Conservation (phyloP, 30 jellyfish, hydroid and myxozoan genomes). For the Clytia hemisphaerica region DNA sequence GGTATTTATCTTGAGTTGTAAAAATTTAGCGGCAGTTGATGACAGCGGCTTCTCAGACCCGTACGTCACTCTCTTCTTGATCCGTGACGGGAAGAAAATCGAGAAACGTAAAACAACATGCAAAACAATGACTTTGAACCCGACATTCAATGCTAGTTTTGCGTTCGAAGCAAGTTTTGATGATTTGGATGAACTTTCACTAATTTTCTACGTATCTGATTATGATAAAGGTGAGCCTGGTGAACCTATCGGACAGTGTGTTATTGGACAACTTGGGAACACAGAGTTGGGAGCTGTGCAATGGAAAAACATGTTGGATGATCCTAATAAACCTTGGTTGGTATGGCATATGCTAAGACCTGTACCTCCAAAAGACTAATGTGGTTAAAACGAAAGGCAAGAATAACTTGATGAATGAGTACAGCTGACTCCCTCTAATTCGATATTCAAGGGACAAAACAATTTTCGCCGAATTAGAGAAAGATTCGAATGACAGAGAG, state of each 20-base stretch:
- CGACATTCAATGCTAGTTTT: conserved; percentile 57
- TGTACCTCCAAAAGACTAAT: no score
- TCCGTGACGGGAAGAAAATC: conserved; percentile 66
- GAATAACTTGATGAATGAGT: no score
- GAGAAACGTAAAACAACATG: conserved; percentile 58
- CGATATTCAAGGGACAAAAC: no score
- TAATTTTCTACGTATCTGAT: conserved; percentile 50
- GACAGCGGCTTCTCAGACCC: conserved; percentile 72
- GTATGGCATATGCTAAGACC: conserved; percentile 69
- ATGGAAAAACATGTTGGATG: conserved; percentile 65
- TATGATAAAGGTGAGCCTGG: conserved; percentile 79
- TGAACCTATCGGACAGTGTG: conserved; percentile 67
- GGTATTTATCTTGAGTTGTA: conserved; percentile 56
- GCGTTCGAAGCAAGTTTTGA: conserved; percentile 58
- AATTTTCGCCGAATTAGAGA: no score
- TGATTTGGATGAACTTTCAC: conserved; percentile 55
- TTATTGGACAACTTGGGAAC: conserved; percentile 47
- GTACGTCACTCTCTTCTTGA: conserved; percentile 52
- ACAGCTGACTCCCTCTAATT: no score
- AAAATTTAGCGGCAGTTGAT: conserved; percentile 46
- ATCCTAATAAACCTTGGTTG: conserved; percentile 68
- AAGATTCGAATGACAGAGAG: no score
- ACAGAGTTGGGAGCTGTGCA: conserved; percentile 47
- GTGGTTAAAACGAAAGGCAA: no score
- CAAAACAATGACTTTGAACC: conserved; percentile 67